Base-by-base conservation (phyloP, 1,140 invertebrate genomes). In the Lineus longissimus region DNA sequence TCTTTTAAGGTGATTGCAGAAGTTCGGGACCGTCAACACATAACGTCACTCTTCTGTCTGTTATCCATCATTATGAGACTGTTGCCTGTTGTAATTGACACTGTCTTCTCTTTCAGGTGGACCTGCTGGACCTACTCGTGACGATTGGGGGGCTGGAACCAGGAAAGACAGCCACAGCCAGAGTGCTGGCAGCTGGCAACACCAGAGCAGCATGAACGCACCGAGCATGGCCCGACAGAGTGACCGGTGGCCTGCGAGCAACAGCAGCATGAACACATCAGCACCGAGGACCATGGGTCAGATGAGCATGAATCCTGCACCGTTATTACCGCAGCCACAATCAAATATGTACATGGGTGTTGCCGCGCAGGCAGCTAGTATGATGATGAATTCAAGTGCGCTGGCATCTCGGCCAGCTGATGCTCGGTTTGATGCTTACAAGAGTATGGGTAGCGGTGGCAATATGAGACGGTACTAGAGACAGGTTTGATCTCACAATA, bases 401-500 rank as follows among this genome's bases (percentile, higher is more conserved):
- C 23, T 29, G 1, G 40, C 56, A 19, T 29, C 54, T 23, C n/a
- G 60, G 23, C 22, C 43, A 2, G 31, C 40, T n/a, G 54, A 57
- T 23, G 58, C 59, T 22, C 27, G 66, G 33, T 68, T 62, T 55
- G 66, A 68, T 41, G 54, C 47, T 25, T 68, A 68, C 29, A 68
- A 66, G 56, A 56, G 23, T 13, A 45, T 68, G 40, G 58, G 41
- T 43, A 47, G 27, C n/a, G 41, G 27, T 4, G 47, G 47, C 4
- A 36, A 15, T 36, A 36, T 36, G 33, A 36, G 33, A 36, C 33
- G 33, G 15, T 36, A 36, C 15, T 36, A 36, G 33, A n/a, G n/a
- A n/a, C n/a, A n/a, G n/a, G n/a, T n/a, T n/a, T n/a, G n/a, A n/a
- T n/a, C n/a, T n/a, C n/a, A n/a, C n/a, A n/a, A n/a, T n/a, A n/a